Base-by-base conservation (phyloP, 2,113 vertebrate species). In the Festucalex cinctus region DNA sequence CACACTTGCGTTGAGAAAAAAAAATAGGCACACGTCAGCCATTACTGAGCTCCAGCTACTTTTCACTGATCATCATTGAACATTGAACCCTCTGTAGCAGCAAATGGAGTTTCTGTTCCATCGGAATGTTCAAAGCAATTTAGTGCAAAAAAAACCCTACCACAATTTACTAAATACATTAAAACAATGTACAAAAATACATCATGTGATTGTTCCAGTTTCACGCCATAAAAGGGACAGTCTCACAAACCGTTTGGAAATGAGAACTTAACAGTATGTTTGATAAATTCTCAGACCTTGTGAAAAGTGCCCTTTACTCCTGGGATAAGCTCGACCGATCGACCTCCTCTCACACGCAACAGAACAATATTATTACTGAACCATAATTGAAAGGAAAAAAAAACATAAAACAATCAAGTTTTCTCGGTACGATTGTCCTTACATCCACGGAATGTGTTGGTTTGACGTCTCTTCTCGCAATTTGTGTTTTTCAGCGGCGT, bases 71-170 rank as follows among this genome's bases (percentile, higher is more conserved):
- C 32, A 13, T 68, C 64, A 19, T 53, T 58, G 44, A 43, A 53
- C 53, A 65, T 74, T 66, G 62, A 66, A 56, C 51, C 70, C 5
- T 82, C 66, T 65, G 66, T 80, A 84, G 88, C 86, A 88, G 76
- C 68, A 57, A 86, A 85, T 82, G 81, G 81, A 69, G 73, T 77
- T 78, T 72, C 72, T 82, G 73, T 86, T 82, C 81, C 72, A n/a
- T 65, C 67, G 82, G 80, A 74, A 78, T 71, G 54, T 57, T 85
- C 77, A 78, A 66, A 74, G 75, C 63, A 83, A 72, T 46, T 80
- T 86, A 88, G 86, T 88, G 86, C 88, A 90, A 90, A 86, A 83
- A 90, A 90, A 86, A 83, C 72, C 68, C 73, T 56, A 85, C 66
- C 78, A 84, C 64, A 72, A 74, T 77, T n/a, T 71, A 81, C 48